A percentile compares a stretch with the other conserved stretches of the same genome.
These are phyloP conservation scores for Lepidurus arcticus DNA, from an alignment of 1,140 invertebrate genomes.

Conservation along the genomic window DNA sequence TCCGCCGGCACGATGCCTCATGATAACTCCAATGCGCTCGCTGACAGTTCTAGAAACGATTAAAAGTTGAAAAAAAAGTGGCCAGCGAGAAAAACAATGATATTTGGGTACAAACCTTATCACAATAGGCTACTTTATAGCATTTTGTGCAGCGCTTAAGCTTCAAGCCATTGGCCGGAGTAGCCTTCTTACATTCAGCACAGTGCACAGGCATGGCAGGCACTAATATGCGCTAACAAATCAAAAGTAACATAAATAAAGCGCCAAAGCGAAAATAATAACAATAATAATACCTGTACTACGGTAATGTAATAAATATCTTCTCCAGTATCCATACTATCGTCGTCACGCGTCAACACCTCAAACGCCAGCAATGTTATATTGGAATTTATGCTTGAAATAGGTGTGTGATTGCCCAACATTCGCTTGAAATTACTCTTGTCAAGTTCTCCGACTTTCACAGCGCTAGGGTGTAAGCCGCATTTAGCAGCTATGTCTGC, in stretches of 20 bases:
- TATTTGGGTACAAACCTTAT: conserved; percentile 41
- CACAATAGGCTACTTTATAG: conserved; percentile 47
- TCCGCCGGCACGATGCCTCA: conserved; percentile 41
- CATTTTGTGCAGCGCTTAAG: conserved; percentile 48
- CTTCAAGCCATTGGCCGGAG: conserved; percentile 39
- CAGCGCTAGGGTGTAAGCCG: not conserved
- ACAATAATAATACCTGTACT: conserved; percentile 40
- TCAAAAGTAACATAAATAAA: conserved; percentile 24
- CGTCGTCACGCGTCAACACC: conserved; percentile 39
- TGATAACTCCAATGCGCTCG: conserved; percentile 46
- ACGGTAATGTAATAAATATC: conserved; percentile 45
- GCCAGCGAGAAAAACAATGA: not conserved
- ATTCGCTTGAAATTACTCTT: not conserved
- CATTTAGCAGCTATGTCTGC: not conserved
- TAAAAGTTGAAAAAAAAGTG: conserved; percentile 32
- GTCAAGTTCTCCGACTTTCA: not conserved
- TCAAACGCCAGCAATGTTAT: conserved; percentile 40
- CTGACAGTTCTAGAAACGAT: conserved; percentile 44
- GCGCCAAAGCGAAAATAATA: conserved; percentile 16
- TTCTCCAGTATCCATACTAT: conserved; percentile 41
- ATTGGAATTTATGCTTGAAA: conserved; percentile 22
- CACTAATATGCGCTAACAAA: conserved; percentile 40
- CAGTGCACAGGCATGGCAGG: conserved; percentile 41
- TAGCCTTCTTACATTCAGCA: conserved; percentile 42
- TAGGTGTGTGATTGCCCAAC: not conserved